Conservation (phyloP, 2,113 vertebrate species). For the Collichthys lucidus region DNA sequence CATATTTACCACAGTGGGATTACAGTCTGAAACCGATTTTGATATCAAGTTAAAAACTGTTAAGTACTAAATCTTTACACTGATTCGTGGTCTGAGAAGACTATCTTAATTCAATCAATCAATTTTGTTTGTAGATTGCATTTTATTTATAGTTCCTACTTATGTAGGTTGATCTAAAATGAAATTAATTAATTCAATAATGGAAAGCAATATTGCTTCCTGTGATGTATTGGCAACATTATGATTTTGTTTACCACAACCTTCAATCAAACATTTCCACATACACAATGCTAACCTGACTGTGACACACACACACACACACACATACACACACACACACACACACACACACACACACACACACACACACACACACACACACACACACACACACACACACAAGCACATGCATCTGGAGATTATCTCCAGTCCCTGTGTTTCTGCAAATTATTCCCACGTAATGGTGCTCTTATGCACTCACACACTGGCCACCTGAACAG, state of each 20-base stretch:
- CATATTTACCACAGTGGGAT: too few species aligned
- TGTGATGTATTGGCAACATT: background rate
- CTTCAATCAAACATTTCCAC: background rate
- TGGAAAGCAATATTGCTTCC: background rate
- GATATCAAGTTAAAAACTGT: background rate
- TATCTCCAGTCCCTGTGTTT: slow-evolving; percentile 9
- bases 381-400: background rate
- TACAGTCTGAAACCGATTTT: background rate
- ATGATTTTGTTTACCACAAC: background rate
- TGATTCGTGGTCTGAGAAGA: background rate
- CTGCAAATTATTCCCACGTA: slow-evolving; percentile 20
- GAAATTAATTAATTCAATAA: background rate
- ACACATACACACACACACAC: too few species aligned
- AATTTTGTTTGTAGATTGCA: background rate
- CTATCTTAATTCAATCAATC: background rate
- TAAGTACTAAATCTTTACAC: background rate
- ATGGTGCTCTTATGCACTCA: slow-evolving; percentile 12
- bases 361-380: background rate
- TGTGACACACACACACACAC: background rate
- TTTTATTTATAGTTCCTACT: background rate
- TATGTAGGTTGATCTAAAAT: background rate
- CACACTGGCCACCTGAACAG: slow-evolving; percentile 13
- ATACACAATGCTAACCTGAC: background rate
- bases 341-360: too few species aligned
- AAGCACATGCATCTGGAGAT: background rate